Conservation (phyloP, 2,113 vertebrate species). For the Percina caprodes region DNA sequence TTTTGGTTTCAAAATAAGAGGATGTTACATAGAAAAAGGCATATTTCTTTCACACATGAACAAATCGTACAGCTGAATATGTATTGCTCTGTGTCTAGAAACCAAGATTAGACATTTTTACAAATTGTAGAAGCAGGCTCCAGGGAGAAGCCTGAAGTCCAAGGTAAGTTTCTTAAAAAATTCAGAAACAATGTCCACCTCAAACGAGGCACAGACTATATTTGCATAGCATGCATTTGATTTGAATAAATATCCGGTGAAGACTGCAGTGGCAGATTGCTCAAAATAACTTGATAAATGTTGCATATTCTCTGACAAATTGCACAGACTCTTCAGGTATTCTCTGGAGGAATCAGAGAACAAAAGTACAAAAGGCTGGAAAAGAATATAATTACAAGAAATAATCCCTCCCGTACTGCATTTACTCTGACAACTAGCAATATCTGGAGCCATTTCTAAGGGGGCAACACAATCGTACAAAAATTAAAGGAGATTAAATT, state of each 20-base stretch:
- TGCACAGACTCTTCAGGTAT: slow-evolving; percentile 59
- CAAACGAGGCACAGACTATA: slow-evolving; percentile 47
- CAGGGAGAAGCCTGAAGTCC: slow-evolving; percentile 28
- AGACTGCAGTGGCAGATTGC: slow-evolving; percentile 51
- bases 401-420: slow-evolving; percentile 54
- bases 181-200: slow-evolving; percentile 59
- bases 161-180: slow-evolving; percentile 46
- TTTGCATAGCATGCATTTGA: slow-evolving; percentile 71
- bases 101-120: slow-evolving; percentile 56
- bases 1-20: slow-evolving; percentile 56
- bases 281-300: slow-evolving; percentile 65
- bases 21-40: slow-evolving; percentile 59
- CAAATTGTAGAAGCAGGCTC: slow-evolving; percentile 47
- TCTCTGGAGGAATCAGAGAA: slow-evolving; percentile 57
- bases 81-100: slow-evolving; percentile 46
- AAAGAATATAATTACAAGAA: slow-evolving; percentile 60
- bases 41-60: slow-evolving; percentile 62
- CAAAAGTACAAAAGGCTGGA: slow-evolving; percentile 65
- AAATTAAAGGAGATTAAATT: slow-evolving; percentile 39
- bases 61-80: slow-evolving; percentile 58
- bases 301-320: slow-evolving; percentile 68
- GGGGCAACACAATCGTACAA: slow-evolving; percentile 43
- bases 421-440: slow-evolving; percentile 51
- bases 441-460: slow-evolving; percentile 46
- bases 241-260: slow-evolving; percentile 65